Conservation (phyloP, 2,113 vertebrate genomes). For the Daubentonia madagascariensis region DNA sequence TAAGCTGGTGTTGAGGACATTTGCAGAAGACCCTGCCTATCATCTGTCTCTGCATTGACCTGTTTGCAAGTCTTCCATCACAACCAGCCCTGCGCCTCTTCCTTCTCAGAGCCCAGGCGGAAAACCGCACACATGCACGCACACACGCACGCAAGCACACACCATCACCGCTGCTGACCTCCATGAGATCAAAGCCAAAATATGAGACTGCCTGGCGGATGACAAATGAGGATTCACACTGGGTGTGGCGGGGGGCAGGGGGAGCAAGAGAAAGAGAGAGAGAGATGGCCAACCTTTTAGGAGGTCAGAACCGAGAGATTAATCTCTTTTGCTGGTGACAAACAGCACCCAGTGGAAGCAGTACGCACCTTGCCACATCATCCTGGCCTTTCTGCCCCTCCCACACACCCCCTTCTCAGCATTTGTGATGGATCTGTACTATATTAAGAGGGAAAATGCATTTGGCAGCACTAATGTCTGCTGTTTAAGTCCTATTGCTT, state of each 20-base stretch:
- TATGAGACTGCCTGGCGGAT: neutral
- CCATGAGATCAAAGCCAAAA: neutral
- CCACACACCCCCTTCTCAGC: neutral
- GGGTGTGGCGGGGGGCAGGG: too few species aligned
- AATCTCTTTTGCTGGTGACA: neutral
- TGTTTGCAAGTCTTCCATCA: neutral
- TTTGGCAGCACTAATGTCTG: neutral
- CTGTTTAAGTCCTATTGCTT: conserved; percentile 24
- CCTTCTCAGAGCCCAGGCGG: neutral
- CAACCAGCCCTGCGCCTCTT: neutral
- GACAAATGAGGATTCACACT: neutral
- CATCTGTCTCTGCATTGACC: neutral
- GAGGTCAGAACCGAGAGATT: neutral
- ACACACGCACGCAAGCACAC: neutral
- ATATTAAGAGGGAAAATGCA: neutral
- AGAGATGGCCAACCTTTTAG: neutral
- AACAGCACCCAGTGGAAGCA: neutral
- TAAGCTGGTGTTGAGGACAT: neutral
- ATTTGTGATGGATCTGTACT: neutral
- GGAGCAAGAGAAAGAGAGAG: neutral
- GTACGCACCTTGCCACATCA: neutral
- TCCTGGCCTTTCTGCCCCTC: neutral
- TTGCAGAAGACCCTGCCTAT: neutral
- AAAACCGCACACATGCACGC: neutral
- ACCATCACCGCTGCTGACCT: neutral